Evolutionary conservation across 2,113 vertebrate genomes (phyloP).

Genomic region (Greenwoodochromis staneri): DNA sequence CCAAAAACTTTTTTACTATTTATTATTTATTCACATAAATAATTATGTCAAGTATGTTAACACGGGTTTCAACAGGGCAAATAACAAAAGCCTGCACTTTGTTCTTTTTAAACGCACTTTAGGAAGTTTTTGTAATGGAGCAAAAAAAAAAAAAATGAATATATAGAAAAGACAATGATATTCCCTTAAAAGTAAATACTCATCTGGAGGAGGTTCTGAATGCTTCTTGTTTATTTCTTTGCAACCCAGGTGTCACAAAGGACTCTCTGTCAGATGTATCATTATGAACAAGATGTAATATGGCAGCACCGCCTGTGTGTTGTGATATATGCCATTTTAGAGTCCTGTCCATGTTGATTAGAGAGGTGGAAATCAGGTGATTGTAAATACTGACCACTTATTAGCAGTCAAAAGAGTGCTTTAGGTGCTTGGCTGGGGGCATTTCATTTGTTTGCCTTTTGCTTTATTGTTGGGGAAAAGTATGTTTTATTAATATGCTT

Average conservation of each 20-base stretch:
- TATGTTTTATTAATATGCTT: not conserved
- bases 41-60: not conserved
- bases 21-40: not conserved
- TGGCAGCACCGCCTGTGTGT: not conserved
- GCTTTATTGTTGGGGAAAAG: not conserved
- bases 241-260: not conserved
- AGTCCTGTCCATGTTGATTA: not conserved
- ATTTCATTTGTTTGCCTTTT: not conserved
- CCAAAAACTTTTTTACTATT: not conserved
- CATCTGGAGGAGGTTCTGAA: not conserved
- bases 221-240: not conserved
- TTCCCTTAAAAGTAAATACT: not conserved
- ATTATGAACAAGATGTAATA: not conserved
- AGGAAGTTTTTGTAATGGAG: not conserved
- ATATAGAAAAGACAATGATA: not conserved
- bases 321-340: not conserved
- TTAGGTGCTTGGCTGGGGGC: not conserved
- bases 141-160: not conserved
- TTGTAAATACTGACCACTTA: not conserved
- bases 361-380: not conserved
- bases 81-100: not conserved
- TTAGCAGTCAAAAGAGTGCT: not conserved
- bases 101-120: not conserved
- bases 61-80: not conserved
- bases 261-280: not conserved